These are phyloP conservation scores for Zapus hudsonius DNA, from an alignment of 2,113 vertebrate species.

Conservation along the genomic window DNA sequence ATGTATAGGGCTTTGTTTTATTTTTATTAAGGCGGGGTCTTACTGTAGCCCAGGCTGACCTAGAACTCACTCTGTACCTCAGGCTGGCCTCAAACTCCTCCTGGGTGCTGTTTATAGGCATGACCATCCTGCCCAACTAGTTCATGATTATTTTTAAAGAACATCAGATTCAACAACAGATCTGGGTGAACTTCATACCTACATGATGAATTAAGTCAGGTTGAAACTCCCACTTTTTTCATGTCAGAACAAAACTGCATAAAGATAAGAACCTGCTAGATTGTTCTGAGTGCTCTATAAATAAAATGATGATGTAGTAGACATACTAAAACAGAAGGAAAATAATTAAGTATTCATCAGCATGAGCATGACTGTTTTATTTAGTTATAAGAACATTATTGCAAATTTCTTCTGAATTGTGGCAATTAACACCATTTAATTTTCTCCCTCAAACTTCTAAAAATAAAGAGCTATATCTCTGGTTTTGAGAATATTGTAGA, in stretches of 20 bases:
- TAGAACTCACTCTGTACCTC: too few species aligned
- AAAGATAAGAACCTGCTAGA: not conserved
- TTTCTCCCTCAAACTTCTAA: slow-evolving; percentile 24
- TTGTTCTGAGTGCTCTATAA: slow-evolving; percentile 7
- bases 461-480: slow-evolving; percentile 22
- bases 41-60: too few species aligned
- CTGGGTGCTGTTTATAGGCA: too few species aligned
- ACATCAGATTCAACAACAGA: slow-evolving; percentile 25
- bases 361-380: not conserved
- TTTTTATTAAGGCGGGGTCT: not conserved
- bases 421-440: not conserved
- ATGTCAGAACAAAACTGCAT: slow-evolving; percentile 28
- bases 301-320: not conserved
- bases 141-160: not conserved
- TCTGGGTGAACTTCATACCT: slow-evolving; percentile 20
- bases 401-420: slow-evolving; percentile 1
- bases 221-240: slow-evolving; percentile 2
- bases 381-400: not conserved
- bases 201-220: slow-evolving; percentile 29
- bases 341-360: not conserved
- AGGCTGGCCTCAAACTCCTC: too few species aligned
- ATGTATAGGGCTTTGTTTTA: not conserved
- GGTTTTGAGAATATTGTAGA: slow-evolving; percentile 31
- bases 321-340: slow-evolving; percentile 14
- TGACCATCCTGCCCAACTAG: too few species aligned